Base-by-base conservation (phyloP, 1,140 invertebrate genomes). In the Acyrthosiphon pisum region DNA sequence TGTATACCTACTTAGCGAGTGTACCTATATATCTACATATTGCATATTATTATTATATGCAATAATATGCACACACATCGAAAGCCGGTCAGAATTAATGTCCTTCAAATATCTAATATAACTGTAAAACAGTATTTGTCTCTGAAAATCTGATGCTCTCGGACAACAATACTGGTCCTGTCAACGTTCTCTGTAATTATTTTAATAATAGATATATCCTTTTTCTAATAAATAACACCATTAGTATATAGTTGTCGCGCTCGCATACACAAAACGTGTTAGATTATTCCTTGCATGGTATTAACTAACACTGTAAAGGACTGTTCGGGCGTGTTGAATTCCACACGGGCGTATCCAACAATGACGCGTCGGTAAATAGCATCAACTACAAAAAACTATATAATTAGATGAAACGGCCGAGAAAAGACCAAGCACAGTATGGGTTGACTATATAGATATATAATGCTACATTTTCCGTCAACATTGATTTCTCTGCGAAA, bases 131-230 rank as follows among this genome's bases (percentile, higher is more conserved):
- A 23, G 20, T 53, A n/a, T 88, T 53, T 50, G 30, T 50, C 87
- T 50, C 46, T 22, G 18, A 48, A 88, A 50, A 50, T 23, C 87
- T 26, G n/a, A 88, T 50, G 46, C n/a, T 50, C 30, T n/a, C 18
- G 46, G 46, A 88, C 48, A 50, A 88, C 6, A 88, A 88, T 50
- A 88, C 46, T 6, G 44, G 46, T 46, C 23, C 41, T 46, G 87
- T 35, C n/a, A 35, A 35, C 30, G 30, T 50, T 23, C 87, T 88
- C 48, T 88, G 87, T 88, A 88, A 88, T 88, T 88, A 88, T 88
- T 88, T 53, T 88, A 88, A 88, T 88, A 88, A 88, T 48, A 88
- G 87, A 88, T 88, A 50, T 50, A 50, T 88, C 87, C 46, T 50
- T 53, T 88, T 50, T 88, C 87, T 50, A 35, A 88, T 50, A 50